Conservation (phyloP, 37 sponge, comb jelly and placozoan species). For the Ianthella basta region DNA sequence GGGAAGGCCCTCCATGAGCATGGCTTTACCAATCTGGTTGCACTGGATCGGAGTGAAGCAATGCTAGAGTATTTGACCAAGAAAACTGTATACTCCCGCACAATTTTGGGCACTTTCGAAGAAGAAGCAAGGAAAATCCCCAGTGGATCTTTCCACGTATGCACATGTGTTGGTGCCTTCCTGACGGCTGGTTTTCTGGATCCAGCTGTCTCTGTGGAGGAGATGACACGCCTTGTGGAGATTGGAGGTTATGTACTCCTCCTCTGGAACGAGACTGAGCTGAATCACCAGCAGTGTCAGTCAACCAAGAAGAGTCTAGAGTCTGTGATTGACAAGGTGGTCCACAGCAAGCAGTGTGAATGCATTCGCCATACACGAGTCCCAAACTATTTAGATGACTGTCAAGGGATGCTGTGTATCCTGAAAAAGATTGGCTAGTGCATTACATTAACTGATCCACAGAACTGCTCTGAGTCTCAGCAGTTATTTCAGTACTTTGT, state of each 20-base stretch:
- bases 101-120: constrained; percentile 39
- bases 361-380: background rate
- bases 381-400: constrained; percentile 39
- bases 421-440: constrained; percentile 28
- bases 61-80: constrained; percentile 27
- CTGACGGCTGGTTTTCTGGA: constrained; percentile 44
- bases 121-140: constrained; percentile 36
- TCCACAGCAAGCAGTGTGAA: constrained; percentile 15
- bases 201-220: constrained; percentile 20
- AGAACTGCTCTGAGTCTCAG: no score
- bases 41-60: constrained; percentile 34
- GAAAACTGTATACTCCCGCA: constrained; percentile 31
- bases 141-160: constrained; percentile 29
- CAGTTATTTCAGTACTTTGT: no score
- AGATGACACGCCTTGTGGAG: constrained; percentile 46
- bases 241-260: constrained; percentile 25
- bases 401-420: constrained; percentile 23
- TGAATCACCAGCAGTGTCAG: constrained; percentile 24
- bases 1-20: constrained; percentile 22
- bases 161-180: constrained; percentile 54
- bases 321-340: background rate
- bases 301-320: constrained; percentile 1
- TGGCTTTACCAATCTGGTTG: constrained; percentile 46
- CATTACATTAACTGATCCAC: background rate
- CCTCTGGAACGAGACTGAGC: constrained; percentile 45